Base-by-base conservation (phyloP, 2,888 invertebrate genomes). In the Plebejus argus region DNA sequence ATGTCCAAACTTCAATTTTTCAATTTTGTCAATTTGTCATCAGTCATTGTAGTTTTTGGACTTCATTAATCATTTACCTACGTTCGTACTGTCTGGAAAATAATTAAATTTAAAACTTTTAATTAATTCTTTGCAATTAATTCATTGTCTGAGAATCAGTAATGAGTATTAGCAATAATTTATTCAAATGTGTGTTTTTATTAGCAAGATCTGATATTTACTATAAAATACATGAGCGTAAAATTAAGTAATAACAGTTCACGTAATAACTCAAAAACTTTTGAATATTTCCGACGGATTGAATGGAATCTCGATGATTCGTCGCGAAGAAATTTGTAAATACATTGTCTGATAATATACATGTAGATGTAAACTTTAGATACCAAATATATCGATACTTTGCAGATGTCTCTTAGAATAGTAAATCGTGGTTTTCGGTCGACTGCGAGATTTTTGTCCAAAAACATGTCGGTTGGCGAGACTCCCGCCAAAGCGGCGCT, bases 341-440 rank as follows among this genome's bases (percentile, higher is more conserved):
- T 92, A 91, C 79, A 78, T 80, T 78, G 72, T 70, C 78, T 79
- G 78, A 71, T 79, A 66, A 77, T 86, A 83, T 83, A 85, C 81
- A 82, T 86, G 82, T 83, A 75, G 79, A 80, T 75, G 56, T 78
- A 49, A 39, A 61, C 45, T 61, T 79, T 77, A 66, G 58, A 56
- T 20, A 45, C 79, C 28, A 77, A 85, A 83, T 86, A 80, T 83
- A 83, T 85, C 83, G 74, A 76, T 66, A 66, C 75, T 81, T 92
- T 92, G 82, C 90, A 94, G 93, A 94, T 93, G 93, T 91, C 86
- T 86, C 83, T 90, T 89, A 91, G 88, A 82, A 85, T 90, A 81
- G 85, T 93, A 81, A 87, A 82, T 83, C 89, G 89, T 81, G 89
- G 91, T 81, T 85, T 91, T 82, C 87, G 87, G 80, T 86, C 87